Conservation (phyloP, 2,797 vertebrate genomes). For the Diceros bicornis region DNA sequence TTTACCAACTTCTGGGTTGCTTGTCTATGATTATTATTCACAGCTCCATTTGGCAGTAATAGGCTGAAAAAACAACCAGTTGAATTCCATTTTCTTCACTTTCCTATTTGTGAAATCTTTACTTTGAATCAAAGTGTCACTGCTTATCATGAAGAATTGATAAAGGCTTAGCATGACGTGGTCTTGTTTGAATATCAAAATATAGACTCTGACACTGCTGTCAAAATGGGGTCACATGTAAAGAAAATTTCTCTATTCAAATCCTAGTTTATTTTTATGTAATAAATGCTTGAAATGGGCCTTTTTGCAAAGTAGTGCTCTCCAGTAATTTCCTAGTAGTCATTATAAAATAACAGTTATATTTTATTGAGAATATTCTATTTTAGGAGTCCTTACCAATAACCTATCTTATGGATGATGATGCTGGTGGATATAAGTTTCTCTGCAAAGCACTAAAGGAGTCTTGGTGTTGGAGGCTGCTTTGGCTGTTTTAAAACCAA, state of each 20-base stretch:
- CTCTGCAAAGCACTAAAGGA: background rate
- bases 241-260: conserved; percentile 15
- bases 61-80: conserved; percentile 26
- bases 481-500: background rate
- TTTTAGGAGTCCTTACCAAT: background rate
- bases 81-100: conserved; percentile 50
- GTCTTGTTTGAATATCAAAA: conserved; percentile 53
- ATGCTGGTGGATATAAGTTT: background rate
- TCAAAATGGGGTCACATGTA: background rate
- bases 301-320: background rate
- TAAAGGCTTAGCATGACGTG: conserved; percentile 41
- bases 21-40: background rate
- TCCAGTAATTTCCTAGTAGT: background rate
- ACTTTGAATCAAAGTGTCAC: conserved; percentile 28
- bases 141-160: background rate
- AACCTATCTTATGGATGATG: background rate
- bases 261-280: conserved; percentile 33
- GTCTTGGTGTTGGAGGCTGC: background rate
- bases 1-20: background rate
- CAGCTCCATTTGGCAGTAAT: background rate
- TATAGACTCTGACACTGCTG: background rate
- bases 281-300: conserved; percentile 36
- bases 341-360: background rate
- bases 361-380: background rate
- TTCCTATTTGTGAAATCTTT: conserved; percentile 39